Conservation (phyloP, 2,888 invertebrate genomes). For the Atethmia centrago region DNA sequence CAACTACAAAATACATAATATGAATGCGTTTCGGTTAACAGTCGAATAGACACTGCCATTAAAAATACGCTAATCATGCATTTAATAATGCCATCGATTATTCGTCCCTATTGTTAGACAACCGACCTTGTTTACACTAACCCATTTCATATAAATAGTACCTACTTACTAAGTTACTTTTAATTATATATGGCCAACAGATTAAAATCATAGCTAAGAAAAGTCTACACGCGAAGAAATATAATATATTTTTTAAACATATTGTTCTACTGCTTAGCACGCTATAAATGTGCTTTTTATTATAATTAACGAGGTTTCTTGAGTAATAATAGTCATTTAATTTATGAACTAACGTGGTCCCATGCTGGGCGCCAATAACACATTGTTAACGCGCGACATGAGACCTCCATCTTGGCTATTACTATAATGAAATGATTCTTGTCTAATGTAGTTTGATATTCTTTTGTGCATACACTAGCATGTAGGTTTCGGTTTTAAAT, state of each 20-base stretch:
- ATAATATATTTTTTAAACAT: slow-evolving; percentile 53
- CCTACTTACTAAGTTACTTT: slow-evolving; percentile 56
- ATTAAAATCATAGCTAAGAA: slow-evolving; percentile 65
- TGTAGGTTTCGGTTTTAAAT: neutral
- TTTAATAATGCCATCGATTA: slow-evolving; percentile 63
- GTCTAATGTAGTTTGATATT: slow-evolving; percentile 1
- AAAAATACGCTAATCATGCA: slow-evolving; percentile 60
- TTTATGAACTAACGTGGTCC: slow-evolving; percentile 34
- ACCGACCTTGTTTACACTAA: slow-evolving; percentile 63
- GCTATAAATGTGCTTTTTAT: slow-evolving; percentile 56
- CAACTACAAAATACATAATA: slow-evolving; percentile 1
- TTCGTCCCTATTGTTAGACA: slow-evolving; percentile 58
- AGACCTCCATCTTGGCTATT: slow-evolving; percentile 21
- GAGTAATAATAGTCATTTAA: slow-evolving; percentile 37
- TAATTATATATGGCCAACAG: slow-evolving; percentile 59
- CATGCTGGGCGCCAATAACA: slow-evolving; percentile 57
- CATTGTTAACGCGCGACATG: slow-evolving; percentile 36
- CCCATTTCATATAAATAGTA: slow-evolving; percentile 61
- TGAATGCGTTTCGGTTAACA: slow-evolving; percentile 43
- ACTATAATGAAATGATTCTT: neutral
- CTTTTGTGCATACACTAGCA: neutral
- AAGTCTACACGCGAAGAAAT: slow-evolving; percentile 67
- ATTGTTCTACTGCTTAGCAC: slow-evolving; percentile 53
- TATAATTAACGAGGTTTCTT: slow-evolving; percentile 45
- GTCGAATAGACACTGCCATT: slow-evolving; percentile 59